Percentiles rank a stretch among this genome's conserved stretches.
phyloP scores from a whole-genome alignment of 2,797 vertebrate genomes.

The Perodicticus potto region DNA sequence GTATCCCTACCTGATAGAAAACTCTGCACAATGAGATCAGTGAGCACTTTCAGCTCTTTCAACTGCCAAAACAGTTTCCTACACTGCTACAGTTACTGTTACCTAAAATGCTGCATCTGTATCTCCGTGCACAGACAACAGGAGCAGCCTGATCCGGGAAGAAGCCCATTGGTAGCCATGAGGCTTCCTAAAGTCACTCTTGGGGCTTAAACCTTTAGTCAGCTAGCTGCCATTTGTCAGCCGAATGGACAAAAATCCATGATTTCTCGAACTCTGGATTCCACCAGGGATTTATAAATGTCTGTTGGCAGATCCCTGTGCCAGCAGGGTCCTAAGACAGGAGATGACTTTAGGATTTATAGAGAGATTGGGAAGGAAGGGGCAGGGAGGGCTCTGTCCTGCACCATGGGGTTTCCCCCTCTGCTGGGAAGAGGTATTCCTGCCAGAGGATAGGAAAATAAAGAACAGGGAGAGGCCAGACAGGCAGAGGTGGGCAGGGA shows the following conservation, averaged over 20 bases:
- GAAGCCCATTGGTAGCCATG: neutral
- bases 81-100: neutral
- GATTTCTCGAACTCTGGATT: neutral
- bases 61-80: neutral
- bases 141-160: neutral
- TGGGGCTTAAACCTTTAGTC: neutral
- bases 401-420: neutral
- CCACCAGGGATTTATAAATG: neutral
- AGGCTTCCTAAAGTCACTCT: neutral
- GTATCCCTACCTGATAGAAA: neutral
- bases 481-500: neutral
- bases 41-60: neutral
- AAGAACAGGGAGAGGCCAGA: neutral
- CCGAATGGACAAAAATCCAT: neutral
- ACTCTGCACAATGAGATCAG: neutral
- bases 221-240: neutral
- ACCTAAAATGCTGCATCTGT: neutral
- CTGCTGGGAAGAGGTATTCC: neutral
- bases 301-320: neutral
- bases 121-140: neutral
- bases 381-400: neutral
- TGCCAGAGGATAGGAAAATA: neutral
- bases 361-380: neutral
- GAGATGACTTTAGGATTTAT: neutral
- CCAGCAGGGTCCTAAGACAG: neutral